Evolutionary conservation across 2,113 vertebrate species (phyloP), one percentile per base, ranked within the genome.

Genomic region (Alligator sinensis): DNA sequence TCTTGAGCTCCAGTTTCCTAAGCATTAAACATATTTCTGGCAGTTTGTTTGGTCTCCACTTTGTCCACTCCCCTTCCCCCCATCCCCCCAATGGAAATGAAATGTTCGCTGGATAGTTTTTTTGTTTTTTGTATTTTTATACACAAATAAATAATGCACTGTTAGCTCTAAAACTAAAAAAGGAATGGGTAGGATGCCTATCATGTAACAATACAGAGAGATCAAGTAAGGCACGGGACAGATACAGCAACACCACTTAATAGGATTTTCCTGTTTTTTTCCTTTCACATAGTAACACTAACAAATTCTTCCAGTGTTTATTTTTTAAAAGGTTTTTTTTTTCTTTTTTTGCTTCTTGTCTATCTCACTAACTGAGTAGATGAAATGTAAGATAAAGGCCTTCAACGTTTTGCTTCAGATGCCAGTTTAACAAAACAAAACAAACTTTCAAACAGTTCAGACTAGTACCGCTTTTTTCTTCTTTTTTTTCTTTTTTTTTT

Each of bases 261-360:
- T 82, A 96, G 97, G 97, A 97, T 98, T 98, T 97, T 98, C 98
- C 98, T 98, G 97, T 96, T 98, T 98, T 97, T 98, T 98, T 99
- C 98, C 97, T 98, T 99, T 99, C 99, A 99, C 99, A 99, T 98
- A 98, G 98, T 98, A 98, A 98, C 97, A 98, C 98, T 98, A 98
- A 98, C 98, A 98, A 98, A 98, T 98, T 99, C 98, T 99, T 99
- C 99, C 99, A 99, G 99, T 99, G 99, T 99, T 99, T 99, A 98
- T 98, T 98, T 98, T 98, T 97, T 93, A 96, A 97, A 98, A 95
- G 95, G 82, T 96, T 92, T 95, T 86, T 88, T 84, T 78, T 94
- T 91, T 80, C 82, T 93, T 97, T 92, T 96, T 97, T 97, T 96
- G 96, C 95, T 98, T 97, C 97, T 98, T 96, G 96, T 98, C 94